Evolutionary conservation across 1,140 invertebrate genomes (phyloP).

Genomic region (Nixonia krombeini): DNA sequence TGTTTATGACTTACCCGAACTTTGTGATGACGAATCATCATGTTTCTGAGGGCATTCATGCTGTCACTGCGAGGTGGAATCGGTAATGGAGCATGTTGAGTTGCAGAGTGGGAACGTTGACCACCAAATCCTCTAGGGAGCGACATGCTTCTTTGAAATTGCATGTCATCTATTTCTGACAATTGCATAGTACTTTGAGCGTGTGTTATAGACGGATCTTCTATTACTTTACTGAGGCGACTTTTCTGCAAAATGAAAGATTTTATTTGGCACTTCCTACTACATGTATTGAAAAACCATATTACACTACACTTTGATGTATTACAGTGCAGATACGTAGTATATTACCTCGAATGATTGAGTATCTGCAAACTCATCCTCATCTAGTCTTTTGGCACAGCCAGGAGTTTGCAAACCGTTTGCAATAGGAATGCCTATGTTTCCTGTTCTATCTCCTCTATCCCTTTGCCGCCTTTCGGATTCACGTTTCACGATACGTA

Average conservation of each 20-base stretch:
- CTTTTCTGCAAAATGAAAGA: constrained; percentile 51
- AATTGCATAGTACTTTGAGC: constrained; percentile 60
- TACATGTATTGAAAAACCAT: too few species aligned
- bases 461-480: constrained; percentile 87
- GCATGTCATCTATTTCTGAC: constrained; percentile 59
- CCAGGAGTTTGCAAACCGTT: constrained; percentile 60
- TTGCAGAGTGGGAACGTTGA: constrained; percentile 51
- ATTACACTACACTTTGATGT: too few species aligned
- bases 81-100: constrained; percentile 59
- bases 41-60: constrained; percentile 65
- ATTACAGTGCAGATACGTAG: too few species aligned
- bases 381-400: constrained; percentile 57
- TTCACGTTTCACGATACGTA: constrained; percentile 92
- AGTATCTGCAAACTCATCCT: constrained; percentile 54
- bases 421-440: constrained; percentile 69
- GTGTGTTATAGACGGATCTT: constrained; percentile 57
- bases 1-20: constrained; percentile 57
- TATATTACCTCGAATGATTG: constrained; percentile 58
- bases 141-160: constrained; percentile 68
- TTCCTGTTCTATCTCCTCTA: constrained; percentile 74
- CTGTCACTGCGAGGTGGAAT: constrained; percentile 70
- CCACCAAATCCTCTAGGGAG: constrained; percentile 69
- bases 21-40: constrained; percentile 63
- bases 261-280: neutral
- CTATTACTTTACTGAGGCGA: constrained; percentile 59